A percentile compares a stretch with the other conserved stretches of the same genome.
phyloP scores from a whole-genome alignment of 2,888 invertebrate genomes.

The Phorcus lineatus region DNA sequence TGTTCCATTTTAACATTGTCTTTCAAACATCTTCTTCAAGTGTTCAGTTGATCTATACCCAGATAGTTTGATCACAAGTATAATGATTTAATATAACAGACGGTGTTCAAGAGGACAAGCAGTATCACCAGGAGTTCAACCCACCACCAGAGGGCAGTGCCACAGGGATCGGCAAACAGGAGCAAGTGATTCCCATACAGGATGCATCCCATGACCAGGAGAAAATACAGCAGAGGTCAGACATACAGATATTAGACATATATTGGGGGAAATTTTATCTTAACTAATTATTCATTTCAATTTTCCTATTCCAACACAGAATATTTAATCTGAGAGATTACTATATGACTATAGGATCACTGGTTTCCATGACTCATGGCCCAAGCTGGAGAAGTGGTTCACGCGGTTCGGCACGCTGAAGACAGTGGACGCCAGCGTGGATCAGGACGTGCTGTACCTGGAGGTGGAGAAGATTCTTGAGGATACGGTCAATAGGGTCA shows the following conservation, averaged over 20 bases:
- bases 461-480: slow-evolving; percentile 73
- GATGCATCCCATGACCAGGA: slow-evolving; percentile 72
- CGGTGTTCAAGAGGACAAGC: slow-evolving; percentile 61
- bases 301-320: too few relatives aligned
- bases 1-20: too few relatives aligned
- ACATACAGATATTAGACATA: background rate
- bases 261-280: too few relatives aligned
- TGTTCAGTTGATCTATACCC: too few relatives aligned
- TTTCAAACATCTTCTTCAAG: too few relatives aligned
- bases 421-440: slow-evolving; percentile 65
- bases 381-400: slow-evolving; percentile 74
- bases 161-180: slow-evolving; percentile 71
- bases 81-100: slow-evolving; percentile 42
- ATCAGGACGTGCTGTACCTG: slow-evolving; percentile 57
- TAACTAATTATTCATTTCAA: too few relatives aligned
- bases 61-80: too few relatives aligned
- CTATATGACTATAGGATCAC: slow-evolving; percentile 64
- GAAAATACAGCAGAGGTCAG: slow-evolving; percentile 73
- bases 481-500: slow-evolving; percentile 69
- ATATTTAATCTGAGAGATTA: background rate
- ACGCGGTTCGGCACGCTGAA: slow-evolving; percentile 69
- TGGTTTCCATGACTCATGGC: slow-evolving; percentile 71
- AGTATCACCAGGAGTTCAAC: slow-evolving; percentile 73
- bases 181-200: slow-evolving; percentile 68
- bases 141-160: slow-evolving; percentile 75